Evolutionary conservation across 1,140 invertebrate species (phyloP), one percentile per base, ranked within the genome.

Genomic region (Venturia canescens): DNA sequence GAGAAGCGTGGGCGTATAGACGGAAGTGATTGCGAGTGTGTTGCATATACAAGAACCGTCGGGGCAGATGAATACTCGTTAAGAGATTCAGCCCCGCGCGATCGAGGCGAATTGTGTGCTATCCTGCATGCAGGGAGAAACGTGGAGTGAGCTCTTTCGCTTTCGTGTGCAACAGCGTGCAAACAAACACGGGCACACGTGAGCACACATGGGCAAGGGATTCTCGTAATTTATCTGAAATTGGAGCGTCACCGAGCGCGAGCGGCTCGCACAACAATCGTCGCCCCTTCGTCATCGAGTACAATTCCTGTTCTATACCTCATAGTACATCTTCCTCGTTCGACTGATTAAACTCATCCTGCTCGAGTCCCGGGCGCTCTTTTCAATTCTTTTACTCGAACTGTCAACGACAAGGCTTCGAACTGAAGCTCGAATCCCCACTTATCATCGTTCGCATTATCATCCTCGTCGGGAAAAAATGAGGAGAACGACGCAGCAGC

Each of bases 1-100:
- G 7, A 44, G 38, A 44, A 44, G 38, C 13, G 38, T 44, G 38
- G 38, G 38, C 38, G 38, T 44, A 44, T 44, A 44, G 38, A 44
- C 38, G 38, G 67, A 70, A 31, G 6, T 70, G 67, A 70, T 70
- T 70, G 67, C 67, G 18, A 34, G 29, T 34, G 67, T n/a, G 29
- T 31, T n/a, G 29, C 67, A 15, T 18, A 15, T 18, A 31, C 16
- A 27, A 70, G 16, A 21, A 34, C 29, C 78, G 60, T 80, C 83
- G 75, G 84, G 81, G 82, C 83, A 77, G 83, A 83, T 80, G 83
- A 89, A 87, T 88, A 86, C 88, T 90, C 86, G 85, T 88, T 86
- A 86, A 87, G 86, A 87, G 86, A 83, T 87, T 88, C 85, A 44
- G 84, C 84, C 80, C 83, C 78, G n/a, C n/a, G n/a, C n/a, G 74